Evolutionary conservation across 2,113 vertebrate species (phyloP).

Genomic region (Cyphomyrus discorhynchus): DNA sequence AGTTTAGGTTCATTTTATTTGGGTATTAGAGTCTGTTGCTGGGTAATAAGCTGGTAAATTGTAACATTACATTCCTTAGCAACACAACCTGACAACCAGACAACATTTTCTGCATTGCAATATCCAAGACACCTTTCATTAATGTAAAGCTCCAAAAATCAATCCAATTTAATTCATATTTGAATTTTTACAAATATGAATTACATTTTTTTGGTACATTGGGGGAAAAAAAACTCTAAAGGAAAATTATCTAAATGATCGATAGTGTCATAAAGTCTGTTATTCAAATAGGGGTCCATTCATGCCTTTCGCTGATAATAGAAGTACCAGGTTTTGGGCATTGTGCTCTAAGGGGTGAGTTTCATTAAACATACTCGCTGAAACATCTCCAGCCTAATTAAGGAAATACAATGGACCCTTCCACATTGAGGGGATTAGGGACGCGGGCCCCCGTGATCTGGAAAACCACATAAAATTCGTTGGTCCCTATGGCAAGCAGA

Average conservation of each 20-base stretch:
- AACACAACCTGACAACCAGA: not conserved
- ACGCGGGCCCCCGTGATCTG: not conserved
- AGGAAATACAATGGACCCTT: not conserved
- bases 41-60: not conserved
- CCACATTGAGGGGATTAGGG: not conserved
- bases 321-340: not conserved
- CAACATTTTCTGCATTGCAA: not conserved
- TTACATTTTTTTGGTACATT: not conserved
- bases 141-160: not conserved
- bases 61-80: constrained; percentile 3
- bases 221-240: not conserved
- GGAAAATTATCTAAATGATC: not conserved
- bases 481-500: not conserved
- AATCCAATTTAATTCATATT: not conserved
- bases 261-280: not conserved
- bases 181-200: not conserved
- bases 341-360: not conserved
- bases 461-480: not conserved
- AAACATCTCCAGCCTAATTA: not conserved
- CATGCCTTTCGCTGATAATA: not conserved
- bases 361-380: not conserved
- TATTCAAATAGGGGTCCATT: not conserved
- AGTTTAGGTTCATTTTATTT: not conserved
- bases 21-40: not conserved
- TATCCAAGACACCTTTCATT: not conserved